Evolutionary conservation across 2,113 vertebrate genomes (phyloP), one percentile per base, ranked within the genome.

Genomic region (Sarotherodon lohbergeri): DNA sequence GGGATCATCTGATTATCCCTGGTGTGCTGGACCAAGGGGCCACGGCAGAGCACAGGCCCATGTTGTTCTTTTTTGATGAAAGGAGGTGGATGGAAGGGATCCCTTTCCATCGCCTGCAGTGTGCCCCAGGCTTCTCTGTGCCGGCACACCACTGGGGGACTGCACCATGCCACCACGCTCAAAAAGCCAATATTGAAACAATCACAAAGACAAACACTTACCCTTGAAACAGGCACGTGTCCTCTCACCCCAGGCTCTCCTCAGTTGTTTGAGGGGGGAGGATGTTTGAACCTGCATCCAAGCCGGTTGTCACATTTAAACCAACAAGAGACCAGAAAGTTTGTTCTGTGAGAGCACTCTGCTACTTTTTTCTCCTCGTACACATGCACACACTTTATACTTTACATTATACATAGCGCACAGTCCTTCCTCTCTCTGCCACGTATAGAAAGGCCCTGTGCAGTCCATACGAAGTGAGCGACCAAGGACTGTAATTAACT

Each of bases 11-110:
- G 93, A 93, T 96, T 94, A 95, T 96, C 92, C 93, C 93, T 94
- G 93, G 94, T 91, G 92, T 55, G 92, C 84, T 91, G 93, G 93
- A 94, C 91, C 89, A 90, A 84, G 92, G 88, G 94, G 92, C 93
- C 94, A 90, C 89, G 82, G 90, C 78, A 59, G 83, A 92, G 92
- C 89, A 59, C 82, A 71, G 89, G 92, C 92, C 93, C 86, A 52
- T 93, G 93, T 94, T 96, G 94, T 94, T 94, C 93, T 94, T 95
- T 92, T 92, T 91, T 95, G 94, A 96, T 96, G 94, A 96, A 96
- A 96, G 93, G 94, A 88, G 94, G 87, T 90, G 93, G 91, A 93
- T 94, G 92, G 91, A 95, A 94, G 93, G 92, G 88, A 91, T 95
- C 93, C 94, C 90, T 94, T 94, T 93, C 89, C 92, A 88, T 93